Evolutionary conservation across 2,797 vertebrate species (phyloP).

Genomic region (Ceyx erithaca): DNA sequence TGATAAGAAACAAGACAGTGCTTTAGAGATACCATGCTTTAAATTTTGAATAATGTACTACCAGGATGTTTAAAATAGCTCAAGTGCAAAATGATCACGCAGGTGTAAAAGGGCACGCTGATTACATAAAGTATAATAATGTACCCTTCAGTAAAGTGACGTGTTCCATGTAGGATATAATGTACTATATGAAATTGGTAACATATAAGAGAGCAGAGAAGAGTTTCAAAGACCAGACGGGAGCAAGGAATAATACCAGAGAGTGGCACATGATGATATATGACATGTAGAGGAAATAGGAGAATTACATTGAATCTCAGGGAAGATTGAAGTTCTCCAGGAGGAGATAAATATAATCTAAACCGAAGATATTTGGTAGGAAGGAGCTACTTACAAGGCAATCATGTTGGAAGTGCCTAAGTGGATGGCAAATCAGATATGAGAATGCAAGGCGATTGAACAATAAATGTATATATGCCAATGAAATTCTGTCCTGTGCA

Average conservation of each 20-base stretch:
- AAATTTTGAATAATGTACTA: conserved; percentile 39
- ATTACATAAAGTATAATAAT: conserved; percentile 57
- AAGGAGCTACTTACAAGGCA: conserved; percentile 19
- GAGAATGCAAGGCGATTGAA: not conserved
- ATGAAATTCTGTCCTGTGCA: not conserved
- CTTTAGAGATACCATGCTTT: conserved; percentile 18
- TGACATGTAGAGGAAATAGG: conserved; percentile 25
- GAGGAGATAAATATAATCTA: conserved; percentile 31
- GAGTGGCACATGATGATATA: conserved; percentile 21
- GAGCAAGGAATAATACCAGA: conserved; percentile 44
- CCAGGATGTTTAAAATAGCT: conserved; percentile 55
- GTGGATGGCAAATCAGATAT: not conserved
- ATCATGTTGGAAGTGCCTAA: not conserved
- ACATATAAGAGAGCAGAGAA: conserved; percentile 27
- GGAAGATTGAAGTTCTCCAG: not conserved
- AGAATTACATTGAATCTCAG: not conserved
- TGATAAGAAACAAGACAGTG: conserved; percentile 11
- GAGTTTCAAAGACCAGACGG: not conserved
- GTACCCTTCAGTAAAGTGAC: conserved; percentile 61
- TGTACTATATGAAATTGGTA: conserved; percentile 58
- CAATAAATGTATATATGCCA: not conserved
- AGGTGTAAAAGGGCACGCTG: conserved; percentile 36
- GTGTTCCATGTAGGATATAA: conserved; percentile 64
- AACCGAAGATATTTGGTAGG: not conserved
- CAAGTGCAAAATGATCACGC: conserved; percentile 58